Percentiles rank a stretch among this genome's conserved stretches.
phyloP scores from a whole-genome alignment of 1,140 invertebrate genomes.

The Dreissena polymorpha region DNA sequence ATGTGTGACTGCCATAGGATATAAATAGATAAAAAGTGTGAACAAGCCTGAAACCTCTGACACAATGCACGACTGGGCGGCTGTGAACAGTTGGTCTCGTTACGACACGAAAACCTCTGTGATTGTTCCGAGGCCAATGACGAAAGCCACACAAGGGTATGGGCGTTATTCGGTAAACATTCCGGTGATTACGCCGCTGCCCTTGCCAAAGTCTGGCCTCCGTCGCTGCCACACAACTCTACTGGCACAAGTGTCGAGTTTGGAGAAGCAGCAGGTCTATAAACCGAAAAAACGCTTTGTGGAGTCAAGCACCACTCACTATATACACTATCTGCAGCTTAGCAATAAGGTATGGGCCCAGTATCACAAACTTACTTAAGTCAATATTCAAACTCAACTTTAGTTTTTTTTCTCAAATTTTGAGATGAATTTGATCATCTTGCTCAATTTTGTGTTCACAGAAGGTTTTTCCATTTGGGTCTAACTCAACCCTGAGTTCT shows the following conservation, averaged over 20 bases:
- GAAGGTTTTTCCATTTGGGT: too few relatives aligned
- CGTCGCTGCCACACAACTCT: constrained; percentile 47
- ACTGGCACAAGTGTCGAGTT: neutral
- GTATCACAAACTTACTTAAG: too few relatives aligned
- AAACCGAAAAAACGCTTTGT: constrained; percentile 9
- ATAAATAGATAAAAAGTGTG: too few relatives aligned
- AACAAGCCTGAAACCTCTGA: neutral
- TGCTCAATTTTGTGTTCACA: too few relatives aligned
- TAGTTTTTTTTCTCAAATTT: too few relatives aligned
- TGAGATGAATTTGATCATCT: too few relatives aligned
- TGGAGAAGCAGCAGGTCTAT: constrained; percentile 36
- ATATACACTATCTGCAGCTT: constrained; percentile 38
- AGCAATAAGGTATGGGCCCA: constrained; percentile 40
- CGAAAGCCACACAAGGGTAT: neutral
- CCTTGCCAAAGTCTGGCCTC: constrained; percentile 16
- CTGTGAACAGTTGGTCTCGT: constrained; percentile 42
- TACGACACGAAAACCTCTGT: constrained; percentile 15
- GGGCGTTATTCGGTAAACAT: constrained; percentile 44
- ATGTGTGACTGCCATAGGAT: too few relatives aligned
- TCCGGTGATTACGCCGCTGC: constrained; percentile 3
- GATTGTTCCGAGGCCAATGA: neutral
- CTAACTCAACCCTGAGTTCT: too few relatives aligned
- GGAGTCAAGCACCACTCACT: constrained; percentile 27
- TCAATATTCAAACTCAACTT: too few relatives aligned
- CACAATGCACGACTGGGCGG: constrained; percentile 49